Evolutionary conservation across 1,140 invertebrate species (phyloP), one percentile per base, ranked within the genome.

Genomic region (Bombus huntii): DNA sequence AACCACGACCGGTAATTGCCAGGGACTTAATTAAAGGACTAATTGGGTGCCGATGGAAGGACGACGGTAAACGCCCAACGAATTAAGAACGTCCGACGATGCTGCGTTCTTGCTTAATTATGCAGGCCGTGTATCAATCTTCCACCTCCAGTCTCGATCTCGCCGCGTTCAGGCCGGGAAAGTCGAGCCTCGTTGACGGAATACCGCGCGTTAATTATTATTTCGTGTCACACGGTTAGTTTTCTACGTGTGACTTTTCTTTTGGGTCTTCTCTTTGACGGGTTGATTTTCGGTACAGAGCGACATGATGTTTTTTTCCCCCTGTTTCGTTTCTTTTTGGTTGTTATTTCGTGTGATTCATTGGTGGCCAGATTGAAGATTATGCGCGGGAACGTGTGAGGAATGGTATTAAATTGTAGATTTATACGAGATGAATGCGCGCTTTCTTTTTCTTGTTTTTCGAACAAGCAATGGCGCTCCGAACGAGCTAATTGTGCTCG

Each of bases 1-100:
- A 68, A 68, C 66, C 66, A 28, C 76, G 73, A 75, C 44, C 18
- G 77, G 42, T 71, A 70, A 80, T 70, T 70, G 44, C 25, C 59
- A 28, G 77, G n/a, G 66, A 37, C 78, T 80, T 80, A 80, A 80
- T 80, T 80, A 70, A 80, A 80, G 78, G 65, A 80, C 44, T 80
- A 53, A 80, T 80, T 71, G 78, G 78, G 66, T 71, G 62, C n/a
- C 62, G 62, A 79, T 79, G 66, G 42, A 80, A 53, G 66, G 65
- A 80, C 75, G 75, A 62, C 28, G 44, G 66, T 70, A n/a, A 34
- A 72, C 68, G 66, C 47, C 47, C 70, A 73, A 44, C 66, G 47
- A 81, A 81, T 70, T 81, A 71, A 44, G 22, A 31, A 73, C 70
- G 68, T 28, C 44, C 42, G 9, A 28, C 53, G 68, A 57, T 44